Evolutionary conservation across 2,797 vertebrate species (phyloP), one percentile per base, ranked within the genome.

Genomic region (Tolypeutes matacus): DNA sequence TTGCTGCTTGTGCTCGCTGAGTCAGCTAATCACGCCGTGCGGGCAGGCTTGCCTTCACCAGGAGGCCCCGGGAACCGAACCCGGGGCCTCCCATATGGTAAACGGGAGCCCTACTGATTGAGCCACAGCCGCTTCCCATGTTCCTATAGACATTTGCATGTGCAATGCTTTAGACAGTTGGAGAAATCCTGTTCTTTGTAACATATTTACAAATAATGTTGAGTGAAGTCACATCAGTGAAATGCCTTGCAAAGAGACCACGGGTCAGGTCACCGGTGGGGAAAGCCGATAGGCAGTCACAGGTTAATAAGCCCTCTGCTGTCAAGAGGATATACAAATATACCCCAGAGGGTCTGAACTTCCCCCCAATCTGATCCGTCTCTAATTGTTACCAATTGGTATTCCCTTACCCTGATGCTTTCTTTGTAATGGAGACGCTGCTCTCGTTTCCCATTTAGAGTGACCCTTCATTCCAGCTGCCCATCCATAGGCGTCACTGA

Each of bases 371-470:
- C 76, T 56, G 75, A 95, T 95, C 97, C 86, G 39, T 89, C 90
- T 94, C 87, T 96, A 95, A 96, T 97, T 97, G 65, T 34, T 95
- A 87, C 97, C 97, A 96, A 97, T 98, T 97, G 95, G 94, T 91
- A 20, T 93, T 70, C 92, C 93, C 75, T 96, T 84, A 64, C 89
- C 93, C 95, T 69, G 95, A 1, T 36, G 42, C 96, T 97, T 91
- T 89, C 92, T 97, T 96, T 97, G 76, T 9, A 95, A 86, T 2
- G 39, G 27, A 29, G 83, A 23, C 0, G 3, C 62, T 53, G 56
- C 69, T 93, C 86, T 95, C 84, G 51, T 70, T 93, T 89, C 89
- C 87, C 70, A 8, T 21, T 91, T 46, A 2, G 17, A 1, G 46
- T 46, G 83, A 91, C 93, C 91, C 87, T 72, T 9, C 51, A 34